A percentile compares a stretch with the other conserved stretches of the same genome.
These are phyloP conservation scores for Cloeon dipterum DNA, from an alignment of 2,888 invertebrate genomes.

Conservation along the genomic window DNA sequence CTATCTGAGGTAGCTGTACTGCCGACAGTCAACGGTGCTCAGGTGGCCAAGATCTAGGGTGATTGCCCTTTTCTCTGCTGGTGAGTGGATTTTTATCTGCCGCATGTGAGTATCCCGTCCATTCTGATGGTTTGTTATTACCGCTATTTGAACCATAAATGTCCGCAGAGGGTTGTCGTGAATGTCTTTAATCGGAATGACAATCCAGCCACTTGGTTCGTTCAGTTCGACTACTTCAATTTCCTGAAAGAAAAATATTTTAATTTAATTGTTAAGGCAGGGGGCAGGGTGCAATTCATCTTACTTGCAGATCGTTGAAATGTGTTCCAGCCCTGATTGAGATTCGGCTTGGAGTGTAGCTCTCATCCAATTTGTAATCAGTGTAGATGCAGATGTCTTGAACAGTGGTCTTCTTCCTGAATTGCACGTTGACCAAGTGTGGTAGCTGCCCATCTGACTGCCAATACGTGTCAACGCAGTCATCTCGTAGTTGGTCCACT, in stretches of 20 bases:
- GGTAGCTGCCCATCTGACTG: constrained; percentile 98
- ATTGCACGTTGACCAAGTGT: constrained; percentile 92
- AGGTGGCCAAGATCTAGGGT: constrained; percentile 37
- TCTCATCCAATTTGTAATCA: constrained; percentile 95
- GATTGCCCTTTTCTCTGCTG: constrained; percentile 22
- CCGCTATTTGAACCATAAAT: constrained; percentile 91
- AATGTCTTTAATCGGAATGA: constrained; percentile 74
- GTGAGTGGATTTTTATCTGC: constrained; percentile 89
- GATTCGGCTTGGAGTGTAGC: constrained; percentile 81
- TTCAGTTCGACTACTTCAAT: constrained; percentile 80
- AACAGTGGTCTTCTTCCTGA: constrained; percentile 82
- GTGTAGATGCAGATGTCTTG: constrained; percentile 91
- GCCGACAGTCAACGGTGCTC: constrained; percentile 58
- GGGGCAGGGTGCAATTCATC: too few species aligned
- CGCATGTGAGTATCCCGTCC: constrained; percentile 96
- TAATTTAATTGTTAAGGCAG: too few species aligned
- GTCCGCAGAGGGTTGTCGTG: constrained; percentile 71
- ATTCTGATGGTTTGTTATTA: constrained; percentile 95
- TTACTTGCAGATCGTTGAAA: constrained; percentile 89
- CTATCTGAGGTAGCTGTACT: constrained; percentile 60
- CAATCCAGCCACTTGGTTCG: constrained; percentile 94
- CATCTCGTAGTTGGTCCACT: constrained; percentile 86
- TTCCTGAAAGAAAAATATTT: too few species aligned
- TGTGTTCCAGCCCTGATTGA: constrained; percentile 86
- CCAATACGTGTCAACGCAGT: constrained; percentile 95